Percentiles rank a stretch among this genome's conserved stretches.
phyloP scores from a whole-genome alignment of 2,888 invertebrate species.

The Dicyrtomina minuta region DNA sequence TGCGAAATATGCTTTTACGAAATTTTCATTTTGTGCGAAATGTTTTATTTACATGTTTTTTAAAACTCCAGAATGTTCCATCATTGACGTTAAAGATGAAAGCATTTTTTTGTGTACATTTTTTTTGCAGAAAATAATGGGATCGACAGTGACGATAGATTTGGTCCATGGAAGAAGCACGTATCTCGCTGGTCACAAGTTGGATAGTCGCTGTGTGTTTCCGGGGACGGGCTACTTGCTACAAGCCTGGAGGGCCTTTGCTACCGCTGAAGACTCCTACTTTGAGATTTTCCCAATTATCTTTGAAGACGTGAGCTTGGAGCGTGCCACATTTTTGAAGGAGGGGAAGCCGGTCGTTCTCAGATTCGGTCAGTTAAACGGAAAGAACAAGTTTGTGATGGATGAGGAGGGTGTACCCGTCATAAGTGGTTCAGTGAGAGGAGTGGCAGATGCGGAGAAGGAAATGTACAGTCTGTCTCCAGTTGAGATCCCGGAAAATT shows the following conservation, averaged over 20 bases:
- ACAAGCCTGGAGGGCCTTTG: constrained; percentile 81
- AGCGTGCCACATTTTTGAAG: constrained; percentile 87
- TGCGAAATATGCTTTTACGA: no score
- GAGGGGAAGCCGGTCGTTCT: constrained; percentile 76
- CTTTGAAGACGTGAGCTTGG: constrained; percentile 85
- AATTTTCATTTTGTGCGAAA: no score
- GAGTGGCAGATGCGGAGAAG: neutral
- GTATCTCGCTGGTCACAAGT: constrained; percentile 64
- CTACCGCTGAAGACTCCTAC: constrained; percentile 71
- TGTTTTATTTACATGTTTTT: no score
- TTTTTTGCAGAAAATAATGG: neutral
- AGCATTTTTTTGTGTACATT: no score
- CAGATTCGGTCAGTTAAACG: constrained; percentile 61
- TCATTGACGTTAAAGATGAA: no score
- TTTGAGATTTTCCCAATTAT: constrained; percentile 77
- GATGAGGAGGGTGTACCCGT: constrained; percentile 80
- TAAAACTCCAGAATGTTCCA: no score
- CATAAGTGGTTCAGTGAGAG: constrained; percentile 71
- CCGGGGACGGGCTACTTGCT: constrained; percentile 81
- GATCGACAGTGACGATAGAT: neutral
- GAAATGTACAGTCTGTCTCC: constrained; percentile 7
- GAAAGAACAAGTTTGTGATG: constrained; percentile 82
- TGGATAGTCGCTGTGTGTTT: constrained; percentile 70
- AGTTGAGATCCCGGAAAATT: neutral
- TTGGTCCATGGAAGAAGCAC: constrained; percentile 58